Evolutionary conservation across 2,797 vertebrate species (phyloP), one percentile per base, ranked within the genome.

Genomic region (Taenioides sp.): DNA sequence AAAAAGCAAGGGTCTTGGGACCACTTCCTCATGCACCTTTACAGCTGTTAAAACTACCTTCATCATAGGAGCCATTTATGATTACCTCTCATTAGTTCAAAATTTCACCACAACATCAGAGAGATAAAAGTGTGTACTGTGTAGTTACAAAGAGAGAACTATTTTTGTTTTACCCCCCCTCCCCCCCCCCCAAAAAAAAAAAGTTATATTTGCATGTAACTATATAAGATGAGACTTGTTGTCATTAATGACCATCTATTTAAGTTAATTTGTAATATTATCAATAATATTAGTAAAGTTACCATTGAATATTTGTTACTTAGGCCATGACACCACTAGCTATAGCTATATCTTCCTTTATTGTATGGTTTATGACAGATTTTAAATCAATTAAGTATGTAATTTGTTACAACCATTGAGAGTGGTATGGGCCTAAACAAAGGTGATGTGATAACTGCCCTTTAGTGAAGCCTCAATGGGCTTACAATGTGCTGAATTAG

Each of bases 401-500:
- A 98, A 99, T 98, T 95, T 97, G 97, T 97, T 98, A 98, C 97
- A 98, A 98, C 96, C 97, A 96, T 93, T 94, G 93, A 95, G 95
- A 95, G 91, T 92, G 92, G 90, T 98, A 95, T 95, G 94, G 92
- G 90, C 92, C 84, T 94, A 96, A 96, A 98, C 96, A 97, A 97
- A 96, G 93, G 96, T 94, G 94, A 93, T 94, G 93, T 95, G 96
- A 97, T 99, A 96, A 97, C 96, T 98, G 96, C 95, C 96, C 96
- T 95, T 98, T 98, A 98, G 97, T 98, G 93, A 86, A 93, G 95
- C 93, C 94, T 96, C 98, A 98, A 97, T 98, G 95, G 96, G 96
- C 96, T 98, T 97, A 98, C 96, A 98, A 95, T 98, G 96, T 95
- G 95, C 95, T 96, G 97, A 97, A 98, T 99, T 98, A 98, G 96